Evolutionary conservation across 2,888 invertebrate species (phyloP).

Genomic region (Conistra vaccinii): DNA sequence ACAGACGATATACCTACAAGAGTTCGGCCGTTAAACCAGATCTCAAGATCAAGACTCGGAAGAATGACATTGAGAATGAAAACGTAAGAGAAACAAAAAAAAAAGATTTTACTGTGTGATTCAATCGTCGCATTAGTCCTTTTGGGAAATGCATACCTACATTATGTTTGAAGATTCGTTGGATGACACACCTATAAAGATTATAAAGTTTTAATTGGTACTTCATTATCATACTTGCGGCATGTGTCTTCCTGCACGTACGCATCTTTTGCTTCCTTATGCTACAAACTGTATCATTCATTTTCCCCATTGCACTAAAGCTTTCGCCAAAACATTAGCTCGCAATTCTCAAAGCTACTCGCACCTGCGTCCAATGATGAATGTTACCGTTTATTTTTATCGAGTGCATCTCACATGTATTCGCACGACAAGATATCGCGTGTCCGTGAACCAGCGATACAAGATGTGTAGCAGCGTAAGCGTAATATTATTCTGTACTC

Average conservation of each 20-base stretch:
- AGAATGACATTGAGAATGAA: neutral
- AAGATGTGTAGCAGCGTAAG: constrained; percentile 60
- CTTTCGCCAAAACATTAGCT: constrained; percentile 16
- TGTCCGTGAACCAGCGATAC: constrained; percentile 68
- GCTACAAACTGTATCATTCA: neutral
- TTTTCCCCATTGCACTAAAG: neutral
- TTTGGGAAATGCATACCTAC: neutral
- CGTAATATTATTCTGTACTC: constrained; percentile 68
- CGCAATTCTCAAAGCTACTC: constrained; percentile 14
- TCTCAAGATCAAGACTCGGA: neutral
- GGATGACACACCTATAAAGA: neutral
- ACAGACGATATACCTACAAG: constrained; percentile 35
- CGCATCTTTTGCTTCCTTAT: neutral
- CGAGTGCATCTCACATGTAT: constrained; percentile 50
- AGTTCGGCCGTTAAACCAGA: constrained; percentile 11
- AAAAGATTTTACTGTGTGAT: constrained; percentile 4
- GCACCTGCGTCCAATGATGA: constrained; percentile 49
- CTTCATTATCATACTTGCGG: neutral
- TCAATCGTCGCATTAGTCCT: neutral
- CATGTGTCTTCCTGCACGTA: constrained; percentile 19
- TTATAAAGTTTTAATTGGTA: neutral
- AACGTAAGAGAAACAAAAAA: constrained; percentile 4
- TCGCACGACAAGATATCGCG: constrained; percentile 65
- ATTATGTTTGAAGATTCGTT: neutral
- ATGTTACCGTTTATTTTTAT: constrained; percentile 59